Evolutionary conservation across 2,888 invertebrate genomes (phyloP), one percentile per base, ranked within the genome.

Genomic region (Caenorhabditis sp.): DNA sequence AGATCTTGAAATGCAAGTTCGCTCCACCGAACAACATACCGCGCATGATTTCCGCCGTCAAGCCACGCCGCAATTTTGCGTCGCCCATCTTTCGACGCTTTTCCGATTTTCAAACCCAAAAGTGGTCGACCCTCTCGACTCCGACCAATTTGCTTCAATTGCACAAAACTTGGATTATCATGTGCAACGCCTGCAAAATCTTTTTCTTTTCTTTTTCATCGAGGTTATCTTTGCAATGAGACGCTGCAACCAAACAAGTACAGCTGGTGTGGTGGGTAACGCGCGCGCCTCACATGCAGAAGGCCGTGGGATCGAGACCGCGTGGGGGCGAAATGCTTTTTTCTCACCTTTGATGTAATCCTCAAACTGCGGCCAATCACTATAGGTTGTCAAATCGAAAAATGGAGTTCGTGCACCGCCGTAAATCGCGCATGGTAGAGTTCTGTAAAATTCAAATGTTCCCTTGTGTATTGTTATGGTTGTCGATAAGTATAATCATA

Each of bases 31-130:
- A 8, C 20, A 26, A 8, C 20, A 36, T 23, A 59, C 59, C 85
- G 72, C 0, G 86, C 85, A 64, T 87, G 87, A 53, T 85, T 87
- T 12, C 85, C 85, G 21, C 86, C 84, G 61, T 87, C 87, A 56
- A 87, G 71, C 86, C 86, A 87, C 2, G 85, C 79, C 7, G 80
- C 83, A 17, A 83, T 83, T 63, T 87, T 87, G 27, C 71, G 59
- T 38, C 59, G 43, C n/a, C 68, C 70, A 17, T 69, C 65, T 21
- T 54, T 43, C 12, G 63, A 63, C 3, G 80, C 77, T 53, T 72
- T 77, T 12, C 82, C 82, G 60, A 82, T 82, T 70, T 84, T 79
- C 3, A 84, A 64, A 1, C 85, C 85, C 1, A 85, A 67, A 17
- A 85, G 73, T 1, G 77, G 76, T 14, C 85, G 66, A 0, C 81